These are phyloP conservation scores for Axinella damicornis DNA, from an alignment of 37 sponge, comb jelly and placozoan species.

Conservation along the genomic window DNA sequence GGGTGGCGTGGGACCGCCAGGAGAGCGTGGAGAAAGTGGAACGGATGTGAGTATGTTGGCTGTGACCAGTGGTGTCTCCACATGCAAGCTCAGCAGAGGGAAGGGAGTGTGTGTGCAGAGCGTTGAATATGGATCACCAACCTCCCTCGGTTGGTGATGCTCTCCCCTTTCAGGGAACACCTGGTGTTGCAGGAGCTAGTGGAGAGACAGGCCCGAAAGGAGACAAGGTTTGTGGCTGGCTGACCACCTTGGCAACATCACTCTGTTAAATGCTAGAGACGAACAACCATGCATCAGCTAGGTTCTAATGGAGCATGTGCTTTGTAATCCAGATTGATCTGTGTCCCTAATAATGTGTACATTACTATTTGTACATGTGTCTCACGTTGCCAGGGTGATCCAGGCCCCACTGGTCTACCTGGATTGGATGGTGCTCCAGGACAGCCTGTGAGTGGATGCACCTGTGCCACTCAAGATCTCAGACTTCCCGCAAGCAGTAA, in stretches of 20 bases:
- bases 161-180: constrained; percentile 4
- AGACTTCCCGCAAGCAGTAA: too few relatives aligned
- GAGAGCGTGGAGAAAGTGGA: constrained; percentile 55
- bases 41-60: constrained; percentile 42
- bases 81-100: not conserved
- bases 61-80: not conserved
- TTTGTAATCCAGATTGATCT: too few relatives aligned
- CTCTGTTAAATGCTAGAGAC: too few relatives aligned
- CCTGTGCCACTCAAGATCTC: too few relatives aligned
- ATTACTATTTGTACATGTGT: too few relatives aligned
- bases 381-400: constrained; percentile 14
- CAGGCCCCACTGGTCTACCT: constrained; percentile 8
- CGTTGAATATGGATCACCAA: not conserved
- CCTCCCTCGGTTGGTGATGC: too few relatives aligned
- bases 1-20: constrained; percentile 36
- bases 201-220: constrained; percentile 30
- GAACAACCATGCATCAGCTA: too few relatives aligned
- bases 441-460: constrained; percentile 18
- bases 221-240: constrained; percentile 43
- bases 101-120: too few relatives aligned
- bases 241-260: too few relatives aligned
- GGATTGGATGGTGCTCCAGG: constrained; percentile 39
- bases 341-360: too few relatives aligned
- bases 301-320: too few relatives aligned
- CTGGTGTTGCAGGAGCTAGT: constrained; percentile 14